Conservation (phyloP, 2,888 invertebrate genomes). For the Teinopalpus imperialis region DNA sequence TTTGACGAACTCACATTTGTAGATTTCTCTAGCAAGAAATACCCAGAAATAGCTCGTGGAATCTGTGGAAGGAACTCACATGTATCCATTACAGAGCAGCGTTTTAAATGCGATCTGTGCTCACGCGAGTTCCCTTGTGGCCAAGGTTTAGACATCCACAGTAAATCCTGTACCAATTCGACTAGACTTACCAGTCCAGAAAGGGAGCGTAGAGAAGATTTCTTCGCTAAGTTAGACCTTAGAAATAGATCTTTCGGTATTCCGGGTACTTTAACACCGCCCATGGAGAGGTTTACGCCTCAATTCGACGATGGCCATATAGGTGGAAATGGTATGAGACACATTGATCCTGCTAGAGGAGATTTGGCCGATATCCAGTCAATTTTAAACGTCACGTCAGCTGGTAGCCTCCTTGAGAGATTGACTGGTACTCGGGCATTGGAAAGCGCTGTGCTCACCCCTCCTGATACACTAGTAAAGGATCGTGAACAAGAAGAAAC, state of each 20-base stretch:
- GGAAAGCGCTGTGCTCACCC: constrained; percentile 68
- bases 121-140: constrained; percentile 86
- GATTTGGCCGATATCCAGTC: constrained; percentile 94
- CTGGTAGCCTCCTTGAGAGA: constrained; percentile 85
- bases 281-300: constrained; percentile 67
- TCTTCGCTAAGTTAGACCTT: constrained; percentile 90
- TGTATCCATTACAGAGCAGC: constrained; percentile 81
- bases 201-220: constrained; percentile 87
- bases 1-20: constrained; percentile 88
- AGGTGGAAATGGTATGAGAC: constrained; percentile 62
- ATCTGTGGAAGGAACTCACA: constrained; percentile 86
- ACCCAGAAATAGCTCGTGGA: constrained; percentile 88
- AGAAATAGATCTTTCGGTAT: constrained; percentile 85
- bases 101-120: constrained; percentile 87
- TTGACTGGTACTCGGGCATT: constrained; percentile 73
- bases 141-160: constrained; percentile 86
- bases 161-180: constrained; percentile 65
- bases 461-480: constrained; percentile 64
- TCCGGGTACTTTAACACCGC: constrained; percentile 69
- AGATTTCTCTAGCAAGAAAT: constrained; percentile 91
- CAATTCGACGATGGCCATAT: constrained; percentile 67
- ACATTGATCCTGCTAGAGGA: constrained; percentile 83
- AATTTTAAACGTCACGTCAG: constrained; percentile 89
- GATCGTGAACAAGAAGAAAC: constrained; percentile 84
- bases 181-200: constrained; percentile 75